A percentile compares a stretch with the other conserved stretches of the same genome.
Evolutionary conservation across 2,797 vertebrate species (phyloP).

Genomic region (Spinibarbus caldwelli): DNA sequence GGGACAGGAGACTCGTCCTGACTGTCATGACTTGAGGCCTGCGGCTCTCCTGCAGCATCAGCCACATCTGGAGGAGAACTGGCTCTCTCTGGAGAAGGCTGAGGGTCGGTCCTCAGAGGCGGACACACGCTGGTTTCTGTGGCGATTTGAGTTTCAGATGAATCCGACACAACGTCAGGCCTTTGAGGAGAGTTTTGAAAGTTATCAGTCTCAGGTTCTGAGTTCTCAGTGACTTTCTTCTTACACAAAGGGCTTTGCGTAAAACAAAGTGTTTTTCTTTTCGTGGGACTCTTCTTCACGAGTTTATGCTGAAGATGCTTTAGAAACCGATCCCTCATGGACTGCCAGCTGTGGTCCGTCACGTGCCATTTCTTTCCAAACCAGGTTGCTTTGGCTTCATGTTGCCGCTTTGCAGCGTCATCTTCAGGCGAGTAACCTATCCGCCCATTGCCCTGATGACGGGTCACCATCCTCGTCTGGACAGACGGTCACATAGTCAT

Average conservation of each 20-base stretch:
- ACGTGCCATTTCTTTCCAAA: constrained; percentile 86
- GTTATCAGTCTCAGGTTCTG: not conserved
- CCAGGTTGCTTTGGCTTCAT: constrained; percentile 67
- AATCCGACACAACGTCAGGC: not conserved
- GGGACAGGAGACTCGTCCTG: not conserved
- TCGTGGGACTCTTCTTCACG: not conserved
- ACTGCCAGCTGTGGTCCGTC: constrained; percentile 88
- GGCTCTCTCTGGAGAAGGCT: constrained; percentile 11
- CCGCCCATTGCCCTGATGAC: constrained; percentile 59
- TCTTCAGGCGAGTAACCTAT: constrained; percentile 79
- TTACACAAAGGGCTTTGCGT: not conserved
- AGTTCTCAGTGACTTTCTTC: not conserved
- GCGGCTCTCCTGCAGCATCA: not conserved
- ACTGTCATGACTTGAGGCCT: not conserved
- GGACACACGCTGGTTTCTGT: not conserved
- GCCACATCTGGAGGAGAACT: not conserved
- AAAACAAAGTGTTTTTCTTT: not conserved
- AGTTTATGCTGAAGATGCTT: constrained; percentile 69
- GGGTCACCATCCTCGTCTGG: constrained; percentile 39
- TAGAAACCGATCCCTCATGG: constrained; percentile 84
- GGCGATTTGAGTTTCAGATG: not conserved
- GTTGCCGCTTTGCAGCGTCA: constrained; percentile 74
- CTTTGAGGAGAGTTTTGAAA: not conserved
- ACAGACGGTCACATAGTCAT: constrained; percentile 72
- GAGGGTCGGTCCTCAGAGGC: not conserved